phyloP scores from a whole-genome alignment of 1,140 invertebrate species.

The Nautilus pompilius region DNA sequence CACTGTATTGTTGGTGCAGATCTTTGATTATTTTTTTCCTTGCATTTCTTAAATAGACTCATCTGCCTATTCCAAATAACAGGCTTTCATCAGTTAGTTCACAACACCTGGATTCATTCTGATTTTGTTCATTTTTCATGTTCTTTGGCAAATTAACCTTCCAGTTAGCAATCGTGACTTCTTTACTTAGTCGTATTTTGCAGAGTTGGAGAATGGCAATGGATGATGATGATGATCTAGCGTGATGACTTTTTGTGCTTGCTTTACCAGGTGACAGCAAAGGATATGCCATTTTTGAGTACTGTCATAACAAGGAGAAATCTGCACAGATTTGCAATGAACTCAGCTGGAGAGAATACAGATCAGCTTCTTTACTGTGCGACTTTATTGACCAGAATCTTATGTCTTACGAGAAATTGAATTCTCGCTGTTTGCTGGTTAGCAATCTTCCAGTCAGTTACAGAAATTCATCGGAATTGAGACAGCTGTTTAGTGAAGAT shows the following conservation, averaged over 20 bases:
- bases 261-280: slow-evolving; percentile 56
- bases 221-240: too few relatives aligned
- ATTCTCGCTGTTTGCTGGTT: slow-evolving; percentile 61
- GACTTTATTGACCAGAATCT: slow-evolving; percentile 52
- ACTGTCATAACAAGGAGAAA: slow-evolving; percentile 51
- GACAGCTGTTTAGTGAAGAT: slow-evolving; percentile 59
- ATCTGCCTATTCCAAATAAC: too few relatives aligned
- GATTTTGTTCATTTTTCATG: too few relatives aligned
- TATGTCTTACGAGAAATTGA: slow-evolving; percentile 58
- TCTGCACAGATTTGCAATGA: slow-evolving; percentile 55
- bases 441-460: slow-evolving; percentile 61
- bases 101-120: too few relatives aligned
- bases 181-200: too few relatives aligned
- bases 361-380: slow-evolving; percentile 56
- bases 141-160: too few relatives aligned
- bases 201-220: too few relatives aligned
- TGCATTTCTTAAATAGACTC: too few relatives aligned
- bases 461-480: slow-evolving; percentile 60
- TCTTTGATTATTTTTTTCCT: too few relatives aligned
- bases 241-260: not conserved
- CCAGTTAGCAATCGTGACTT: too few relatives aligned
- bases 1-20: too few relatives aligned
- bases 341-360: slow-evolving; percentile 57
- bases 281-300: slow-evolving; percentile 65
- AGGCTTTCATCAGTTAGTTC: too few relatives aligned